Percentiles rank a stretch among this genome's conserved stretches.
Conservation (phyloP, 2,888 invertebrate genomes). For the Laothoe populi region DNA sequence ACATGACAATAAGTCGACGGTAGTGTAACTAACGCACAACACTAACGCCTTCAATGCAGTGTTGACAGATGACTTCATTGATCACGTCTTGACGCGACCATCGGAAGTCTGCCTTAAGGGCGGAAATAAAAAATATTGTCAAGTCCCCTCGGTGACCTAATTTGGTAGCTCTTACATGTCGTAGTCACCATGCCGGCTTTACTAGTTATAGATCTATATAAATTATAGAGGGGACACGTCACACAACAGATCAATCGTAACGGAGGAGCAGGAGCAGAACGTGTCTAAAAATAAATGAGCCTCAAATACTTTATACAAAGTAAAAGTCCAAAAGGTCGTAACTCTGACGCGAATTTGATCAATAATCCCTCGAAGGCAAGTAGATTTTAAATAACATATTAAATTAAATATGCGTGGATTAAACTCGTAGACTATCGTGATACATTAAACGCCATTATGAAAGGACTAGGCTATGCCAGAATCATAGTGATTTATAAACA, state of each 20-base stretch:
- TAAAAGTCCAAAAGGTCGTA: too few relatives aligned
- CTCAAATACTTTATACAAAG: not conserved
- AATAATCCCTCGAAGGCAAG: not conserved
- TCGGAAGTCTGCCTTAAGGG: not conserved
- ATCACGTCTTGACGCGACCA: too few relatives aligned
- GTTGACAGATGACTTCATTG: too few relatives aligned
- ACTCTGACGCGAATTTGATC: not conserved
- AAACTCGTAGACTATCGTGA: constrained; percentile 1
- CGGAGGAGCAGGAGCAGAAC: not conserved
- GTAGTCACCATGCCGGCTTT: constrained; percentile 3
- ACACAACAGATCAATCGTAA: not conserved
- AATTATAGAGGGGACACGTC: constrained; percentile 1
- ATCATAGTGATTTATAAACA: constrained; percentile 30
- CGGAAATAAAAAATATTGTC: not conserved
- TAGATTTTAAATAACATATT: not conserved
- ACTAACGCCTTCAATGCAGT: too few relatives aligned
- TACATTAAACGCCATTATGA: constrained; percentile 12
- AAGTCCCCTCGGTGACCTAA: constrained; percentile 13
- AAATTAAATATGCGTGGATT: not conserved
- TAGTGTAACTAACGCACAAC: too few relatives aligned
- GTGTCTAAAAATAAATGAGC: not conserved
- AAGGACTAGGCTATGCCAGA: constrained; percentile 25
- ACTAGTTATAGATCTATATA: not conserved
- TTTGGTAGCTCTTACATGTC: not conserved
- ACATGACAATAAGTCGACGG: too few relatives aligned